Evolutionary conservation across 2,888 invertebrate species (phyloP), one percentile per base, ranked within the genome.

Genomic region (Gymnoscelis rufifasciata): DNA sequence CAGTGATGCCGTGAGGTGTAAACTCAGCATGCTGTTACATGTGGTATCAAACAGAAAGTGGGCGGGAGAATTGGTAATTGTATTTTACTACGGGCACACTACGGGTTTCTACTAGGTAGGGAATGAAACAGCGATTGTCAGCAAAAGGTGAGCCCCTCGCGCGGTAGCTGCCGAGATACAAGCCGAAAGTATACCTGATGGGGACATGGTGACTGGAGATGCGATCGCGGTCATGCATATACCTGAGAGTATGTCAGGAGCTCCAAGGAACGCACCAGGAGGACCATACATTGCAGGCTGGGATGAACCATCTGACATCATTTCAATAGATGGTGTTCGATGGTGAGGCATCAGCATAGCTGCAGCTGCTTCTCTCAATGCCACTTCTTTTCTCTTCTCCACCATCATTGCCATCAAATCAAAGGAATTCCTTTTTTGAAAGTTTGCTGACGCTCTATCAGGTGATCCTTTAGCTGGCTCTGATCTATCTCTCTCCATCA

Each of bases 361-460:
- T 0, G 93, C 93, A 0, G 93, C 93, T 31, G 93, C 93, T 68
- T 93, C 93, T 11, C 93, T 83, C 38, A 94, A 75, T 0, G 94
- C 94, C 40, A 95, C 83, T 68, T 95, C 95, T 74, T 95, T 95
- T 47, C 95, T 89, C 71, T 95, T 96, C 68, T 95, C 95, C 2
- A 94, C 95, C 95, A 95, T 95, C 93, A 95, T 95, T 28, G 95
- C 95, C 91, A 95, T 94, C 59, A 95, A 91, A 71, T 95, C 95
- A 66, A 94, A 95, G 1, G 93, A 90, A 54, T 84, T 89, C 54
- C 89, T 74, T 54, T 89, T 89, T 10, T 76, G 67, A 44, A 82
- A 88, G 51, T 68, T 84, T 3, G 76, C 79, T 7, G 81, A 54
- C 2, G 74, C 70, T 61, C 90, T 83, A 49, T 89, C 88, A 1